Conservation (phyloP, 23 tunicate species). For the Phallusia fumigata region DNA sequence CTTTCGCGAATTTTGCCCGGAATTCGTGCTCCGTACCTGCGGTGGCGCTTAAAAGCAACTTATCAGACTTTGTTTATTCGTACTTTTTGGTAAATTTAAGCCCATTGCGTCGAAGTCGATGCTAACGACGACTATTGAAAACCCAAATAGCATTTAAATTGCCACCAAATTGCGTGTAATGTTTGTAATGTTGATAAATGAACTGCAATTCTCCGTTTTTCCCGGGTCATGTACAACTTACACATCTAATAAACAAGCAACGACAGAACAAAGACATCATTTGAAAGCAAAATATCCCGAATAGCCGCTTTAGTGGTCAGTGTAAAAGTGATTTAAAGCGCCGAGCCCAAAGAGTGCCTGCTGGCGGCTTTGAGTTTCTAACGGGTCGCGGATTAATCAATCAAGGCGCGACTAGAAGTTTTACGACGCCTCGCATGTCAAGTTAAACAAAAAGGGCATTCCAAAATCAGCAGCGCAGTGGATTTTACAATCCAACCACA, state of each 20-base stretch:
- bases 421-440: not conserved
- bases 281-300: not conserved
- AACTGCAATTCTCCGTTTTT: not conserved
- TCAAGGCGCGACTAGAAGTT: not conserved
- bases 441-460: not conserved
- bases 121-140: not conserved
- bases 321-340: not conserved
- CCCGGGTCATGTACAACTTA: not conserved
- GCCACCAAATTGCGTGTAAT: not conserved
- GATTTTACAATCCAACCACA: too few relatives aligned
- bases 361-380: not conserved
- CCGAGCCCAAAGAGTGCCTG: not conserved
- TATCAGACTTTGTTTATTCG: not conserved
- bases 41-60: not conserved
- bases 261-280: not conserved
- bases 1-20: not conserved
- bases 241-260: not conserved
- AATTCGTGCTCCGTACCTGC: not conserved
- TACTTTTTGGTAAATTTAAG: not conserved
- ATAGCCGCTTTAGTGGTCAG: not conserved
- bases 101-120: not conserved
- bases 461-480: too few relatives aligned
- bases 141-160: not conserved
- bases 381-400: slow-evolving; percentile 9
- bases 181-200: not conserved